Percentiles rank a stretch among this genome's conserved stretches.
Evolutionary conservation across 2,888 invertebrate species (phyloP).

Genomic region (Eretmocerus hayati): DNA sequence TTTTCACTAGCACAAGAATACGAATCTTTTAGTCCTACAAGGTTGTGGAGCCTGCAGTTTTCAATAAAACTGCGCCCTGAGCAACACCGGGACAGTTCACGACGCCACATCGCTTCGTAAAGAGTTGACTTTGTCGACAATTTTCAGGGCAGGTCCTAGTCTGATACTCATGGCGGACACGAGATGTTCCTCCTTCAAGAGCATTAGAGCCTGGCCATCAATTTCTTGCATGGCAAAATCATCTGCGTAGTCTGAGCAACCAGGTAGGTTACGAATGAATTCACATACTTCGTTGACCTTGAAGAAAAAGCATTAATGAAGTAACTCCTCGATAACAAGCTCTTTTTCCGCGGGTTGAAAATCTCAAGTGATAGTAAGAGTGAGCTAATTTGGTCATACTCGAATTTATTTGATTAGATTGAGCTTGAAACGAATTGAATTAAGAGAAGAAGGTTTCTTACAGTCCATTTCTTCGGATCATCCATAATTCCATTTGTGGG

Average conservation of each 20-base stretch:
- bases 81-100: too few species aligned
- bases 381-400: too few species aligned
- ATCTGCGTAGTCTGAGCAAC: constrained; percentile 87
- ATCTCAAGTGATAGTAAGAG: too few species aligned
- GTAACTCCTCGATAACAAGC: too few species aligned
- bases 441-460: constrained; percentile 37
- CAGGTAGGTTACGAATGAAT: constrained; percentile 81
- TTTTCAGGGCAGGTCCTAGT: constrained; percentile 90
- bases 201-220: constrained; percentile 87
- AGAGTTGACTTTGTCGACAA: constrained; percentile 84
- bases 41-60: too few species aligned
- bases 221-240: constrained; percentile 94
- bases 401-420: too few species aligned
- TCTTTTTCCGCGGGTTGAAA: background rate
- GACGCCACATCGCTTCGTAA: constrained; percentile 72
- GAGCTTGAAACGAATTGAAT: background rate
- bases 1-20: too few species aligned
- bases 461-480: constrained; percentile 59
- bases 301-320: too few species aligned
- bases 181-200: constrained; percentile 88
- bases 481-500: constrained; percentile 31
- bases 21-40: too few species aligned
- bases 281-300: constrained; percentile 83
- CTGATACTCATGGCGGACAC: constrained; percentile 94
- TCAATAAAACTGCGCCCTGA: too few species aligned